Base-by-base conservation (phyloP, 37 sponge, comb jelly and placozoan genomes). In the Halichondria panicea region DNA sequence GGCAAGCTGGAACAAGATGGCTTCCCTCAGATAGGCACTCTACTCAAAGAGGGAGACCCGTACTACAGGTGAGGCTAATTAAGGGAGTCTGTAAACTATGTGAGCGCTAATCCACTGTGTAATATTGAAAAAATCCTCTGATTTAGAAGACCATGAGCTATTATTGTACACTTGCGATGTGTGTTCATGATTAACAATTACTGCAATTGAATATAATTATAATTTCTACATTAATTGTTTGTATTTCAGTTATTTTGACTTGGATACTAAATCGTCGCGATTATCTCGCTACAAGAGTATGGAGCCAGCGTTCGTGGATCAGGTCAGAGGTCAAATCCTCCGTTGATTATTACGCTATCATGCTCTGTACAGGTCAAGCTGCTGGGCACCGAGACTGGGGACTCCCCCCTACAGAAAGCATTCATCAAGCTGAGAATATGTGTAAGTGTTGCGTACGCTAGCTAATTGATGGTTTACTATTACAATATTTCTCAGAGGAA, bases 251-350 rank as follows among this genome's bases (percentile, higher is more conserved):
- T 93, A 89, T 59, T 71, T 89, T 28, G 90, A 96, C 37, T 13
- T 73, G 34, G 81, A 82, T 1, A 80, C 91, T 55, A 84, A 85
- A 3, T 24, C 1, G 62, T 37, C 70, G 0, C 43, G 22, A 22
- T 76, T 96, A 0, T 62, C 80, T 63, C 64, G 55, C 15, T 96
- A 96, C 86, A 87, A 66, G 66, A 84, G 91, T 32, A 38, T 72
- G 31, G 97, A 96, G 58, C 87, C 89, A 13, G 97, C 88, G 3
- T 92, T 71, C 62, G 83, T 96, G 27, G 93, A 92, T 63, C 76
- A 91, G 76, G 90, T 93, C 37, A 71, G 76, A 40, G 60, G 15
- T 13, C 22, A 4, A 21, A 9, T 9, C 11, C 11, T 15, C 22
- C 11, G 11, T 15, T 15, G 11, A 15, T n/a, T n/a, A n/a, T n/a